Evolutionary conservation across 2,797 vertebrate species (phyloP), one percentile per base, ranked within the genome.

Genomic region (Phrynocephalus vlangalii): DNA sequence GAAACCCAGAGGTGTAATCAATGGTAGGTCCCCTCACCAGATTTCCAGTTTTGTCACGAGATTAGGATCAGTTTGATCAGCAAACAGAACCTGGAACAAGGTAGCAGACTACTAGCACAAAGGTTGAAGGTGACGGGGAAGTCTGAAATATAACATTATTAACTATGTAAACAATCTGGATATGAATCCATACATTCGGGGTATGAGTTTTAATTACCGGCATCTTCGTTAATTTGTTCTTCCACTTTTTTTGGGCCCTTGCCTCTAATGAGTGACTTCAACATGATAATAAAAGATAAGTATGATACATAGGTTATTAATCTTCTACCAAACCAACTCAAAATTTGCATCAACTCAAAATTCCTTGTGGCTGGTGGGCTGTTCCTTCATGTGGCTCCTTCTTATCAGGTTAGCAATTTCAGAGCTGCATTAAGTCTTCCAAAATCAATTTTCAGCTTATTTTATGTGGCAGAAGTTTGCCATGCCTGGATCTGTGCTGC

Each of bases 401-500:
- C 96, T 95, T 94, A 96, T 94, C 96, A 90, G 89, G 94, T 96
- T 96, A 95, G 95, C 91, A 90, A 89, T 94, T 95, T 94, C 83
- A 93, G 95, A 96, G 95, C 95, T 91, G 90, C 84, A 30, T 92
- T 94, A 92, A 97, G 90, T 94, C 92, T 93, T 96, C 95, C 79
- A 94, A 96, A 97, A 97, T 97, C 97, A 97, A 97, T 97, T 97
- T 97, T 97, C 96, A 96, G 96, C 97, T 96, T 94, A 97, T 96
- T 97, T 96, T 96, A 96, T 96, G 95, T 95, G 94, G 88, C 92
- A 73, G 91, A 85, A 96, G 94, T 97, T 96, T 92, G 94, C 96
- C 95, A 90, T 94, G 96, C 96, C 96, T 95, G 95, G 95, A 94
- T 97, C 96, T 60, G 91, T 95, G 96, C 94, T 96, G 94, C 96